These are phyloP conservation scores for Setophaga petechia DNA, from an alignment of 2,113 vertebrate species.

Conservation along the genomic window DNA sequence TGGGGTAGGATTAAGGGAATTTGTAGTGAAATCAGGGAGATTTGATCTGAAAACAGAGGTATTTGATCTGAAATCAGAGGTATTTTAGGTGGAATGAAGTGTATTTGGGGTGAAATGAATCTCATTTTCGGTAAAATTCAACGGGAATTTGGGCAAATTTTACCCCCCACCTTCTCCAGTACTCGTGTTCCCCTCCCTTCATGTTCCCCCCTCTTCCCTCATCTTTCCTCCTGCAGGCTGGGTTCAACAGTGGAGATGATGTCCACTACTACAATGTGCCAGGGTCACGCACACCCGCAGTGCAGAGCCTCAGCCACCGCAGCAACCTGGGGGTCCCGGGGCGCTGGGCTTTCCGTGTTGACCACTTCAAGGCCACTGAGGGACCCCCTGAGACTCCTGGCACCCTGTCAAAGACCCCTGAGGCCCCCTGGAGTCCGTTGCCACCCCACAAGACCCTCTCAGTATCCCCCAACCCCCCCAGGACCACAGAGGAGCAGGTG, in stretches of 20 bases:
- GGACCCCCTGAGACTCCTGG: not conserved
- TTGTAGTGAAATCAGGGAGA: not conserved
- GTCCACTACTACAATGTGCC: not conserved
- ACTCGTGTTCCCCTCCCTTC: not conserved
- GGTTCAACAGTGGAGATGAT: not conserved
- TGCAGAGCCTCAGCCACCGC: not conserved
- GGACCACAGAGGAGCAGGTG: not conserved
- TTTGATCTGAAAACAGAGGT: too few relatives aligned
- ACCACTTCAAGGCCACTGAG: not conserved
- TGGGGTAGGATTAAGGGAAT: too few relatives aligned
- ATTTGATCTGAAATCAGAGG: not conserved
- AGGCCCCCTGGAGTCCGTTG: not conserved
- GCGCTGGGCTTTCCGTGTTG: slow-evolving; percentile 6
- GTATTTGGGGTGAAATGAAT: not conserved
- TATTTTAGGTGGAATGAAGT: not conserved
- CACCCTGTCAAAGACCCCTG: not conserved
- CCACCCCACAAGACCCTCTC: not conserved
- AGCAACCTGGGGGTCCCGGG: not conserved
- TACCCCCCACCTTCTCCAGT: not conserved
- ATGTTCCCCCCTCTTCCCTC: fast-evolving
- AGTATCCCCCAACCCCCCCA: not conserved
- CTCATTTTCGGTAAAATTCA: not conserved
- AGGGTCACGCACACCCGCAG: not conserved
- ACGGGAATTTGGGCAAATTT: not conserved
- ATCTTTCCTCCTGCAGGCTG: not conserved